Conservation (phyloP, 2,113 vertebrate species). For the Aegithalos caudatus region DNA sequence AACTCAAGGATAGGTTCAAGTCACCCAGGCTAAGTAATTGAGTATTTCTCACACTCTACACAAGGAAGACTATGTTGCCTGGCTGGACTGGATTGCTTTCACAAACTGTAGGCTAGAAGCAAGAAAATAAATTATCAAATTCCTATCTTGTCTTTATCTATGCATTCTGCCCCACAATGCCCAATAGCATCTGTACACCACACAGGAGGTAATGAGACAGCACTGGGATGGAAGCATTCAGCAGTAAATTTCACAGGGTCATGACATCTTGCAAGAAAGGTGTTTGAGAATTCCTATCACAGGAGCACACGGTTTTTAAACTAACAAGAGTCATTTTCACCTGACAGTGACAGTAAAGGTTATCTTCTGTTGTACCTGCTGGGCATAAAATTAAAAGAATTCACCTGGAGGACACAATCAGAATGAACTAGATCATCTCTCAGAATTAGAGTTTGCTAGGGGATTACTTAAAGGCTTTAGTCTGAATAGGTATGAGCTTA, state of each 20-base stretch:
- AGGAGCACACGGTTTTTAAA: not conserved
- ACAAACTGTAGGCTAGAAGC: not conserved
- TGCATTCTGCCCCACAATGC: not conserved
- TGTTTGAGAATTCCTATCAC: not conserved
- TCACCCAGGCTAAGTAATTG: not conserved
- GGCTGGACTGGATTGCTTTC: not conserved
- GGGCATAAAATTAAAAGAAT: not conserved
- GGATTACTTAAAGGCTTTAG: conserved; percentile 19
- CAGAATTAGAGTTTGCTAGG: not conserved
- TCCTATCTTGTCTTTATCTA: not conserved
- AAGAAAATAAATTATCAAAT: not conserved
- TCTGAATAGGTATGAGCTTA: not conserved
- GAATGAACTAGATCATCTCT: not conserved
- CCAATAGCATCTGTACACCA: not conserved
- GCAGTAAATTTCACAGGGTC: not conserved
- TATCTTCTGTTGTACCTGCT: not conserved
- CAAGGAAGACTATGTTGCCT: not conserved
- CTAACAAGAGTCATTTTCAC: not conserved
- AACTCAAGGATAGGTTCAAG: not conserved
- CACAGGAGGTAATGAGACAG: not conserved
- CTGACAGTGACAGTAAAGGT: not conserved
- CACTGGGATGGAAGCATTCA: not conserved
- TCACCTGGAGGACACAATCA: not conserved
- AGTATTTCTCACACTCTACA: not conserved
- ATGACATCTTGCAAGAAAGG: not conserved